Conservation (phyloP, 2,888 invertebrate genomes). For the Nysson spinosus region DNA sequence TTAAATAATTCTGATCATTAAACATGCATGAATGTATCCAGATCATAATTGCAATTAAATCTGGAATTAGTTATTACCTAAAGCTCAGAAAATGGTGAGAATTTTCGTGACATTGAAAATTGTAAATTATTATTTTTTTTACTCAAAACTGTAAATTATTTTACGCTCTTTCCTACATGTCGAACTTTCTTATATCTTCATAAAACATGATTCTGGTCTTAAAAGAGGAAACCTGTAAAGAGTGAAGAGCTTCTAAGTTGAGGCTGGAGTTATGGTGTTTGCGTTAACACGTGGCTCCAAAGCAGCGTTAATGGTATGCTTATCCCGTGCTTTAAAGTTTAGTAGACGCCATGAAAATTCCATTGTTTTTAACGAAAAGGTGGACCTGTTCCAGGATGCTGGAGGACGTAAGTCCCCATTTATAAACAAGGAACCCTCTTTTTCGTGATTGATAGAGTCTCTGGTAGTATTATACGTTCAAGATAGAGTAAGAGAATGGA, state of each 20-base stretch:
- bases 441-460: slow-evolving; percentile 16
- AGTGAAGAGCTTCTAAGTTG: not conserved
- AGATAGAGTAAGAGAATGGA: slow-evolving; percentile 6
- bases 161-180: no score
- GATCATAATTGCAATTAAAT: no score
- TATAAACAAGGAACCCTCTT: slow-evolving; percentile 8
- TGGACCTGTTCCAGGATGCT: slow-evolving; percentile 32
- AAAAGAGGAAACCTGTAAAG: not conserved
- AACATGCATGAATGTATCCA: no score
- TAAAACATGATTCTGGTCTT: no score
- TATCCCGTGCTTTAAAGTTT: slow-evolving; percentile 21
- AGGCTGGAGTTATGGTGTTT: not conserved
- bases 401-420: slow-evolving; percentile 1
- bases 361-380: slow-evolving; percentile 32
- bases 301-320: slow-evolving; percentile 27
- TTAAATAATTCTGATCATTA: no score
- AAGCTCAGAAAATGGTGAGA: no score
- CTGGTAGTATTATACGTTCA: slow-evolving; percentile 4
- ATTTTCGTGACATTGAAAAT: no score
- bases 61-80: no score
- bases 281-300: not conserved
- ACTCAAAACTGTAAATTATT: no score
- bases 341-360: slow-evolving; percentile 48
- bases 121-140: no score
- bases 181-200: not conserved